Conservation (phyloP, 2,113 vertebrate genomes). For the Cephalopterus ornatus region DNA sequence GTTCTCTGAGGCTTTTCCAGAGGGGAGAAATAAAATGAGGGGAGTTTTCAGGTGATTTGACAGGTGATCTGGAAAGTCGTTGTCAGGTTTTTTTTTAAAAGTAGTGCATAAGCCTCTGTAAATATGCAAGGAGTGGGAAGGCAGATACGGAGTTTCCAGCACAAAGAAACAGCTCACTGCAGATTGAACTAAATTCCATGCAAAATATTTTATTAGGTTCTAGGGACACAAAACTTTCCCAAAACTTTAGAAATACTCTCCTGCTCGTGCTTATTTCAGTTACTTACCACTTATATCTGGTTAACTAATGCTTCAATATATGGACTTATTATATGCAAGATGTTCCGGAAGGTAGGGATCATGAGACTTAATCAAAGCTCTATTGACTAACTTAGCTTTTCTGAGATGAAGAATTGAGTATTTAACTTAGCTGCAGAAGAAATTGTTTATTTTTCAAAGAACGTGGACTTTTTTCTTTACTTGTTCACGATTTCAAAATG, state of each 20-base stretch:
- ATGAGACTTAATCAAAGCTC: not conserved
- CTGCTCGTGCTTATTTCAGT: not conserved
- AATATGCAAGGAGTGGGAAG: not conserved
- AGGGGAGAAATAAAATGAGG: not conserved
- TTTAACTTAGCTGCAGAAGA: not conserved
- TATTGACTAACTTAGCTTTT: not conserved
- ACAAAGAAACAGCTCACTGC: not conserved
- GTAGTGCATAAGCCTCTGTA: not conserved
- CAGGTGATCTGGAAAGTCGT: not conserved
- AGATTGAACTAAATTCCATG: not conserved
- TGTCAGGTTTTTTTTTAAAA: not conserved
- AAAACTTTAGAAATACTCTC: not conserved
- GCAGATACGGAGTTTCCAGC: not conserved
- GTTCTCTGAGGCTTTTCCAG: slow-evolving; percentile 38
- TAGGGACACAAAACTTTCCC: not conserved
- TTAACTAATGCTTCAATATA: not conserved
- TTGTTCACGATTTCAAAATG: not conserved
- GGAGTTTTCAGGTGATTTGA: slow-evolving; percentile 28
- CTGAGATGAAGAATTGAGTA: not conserved
- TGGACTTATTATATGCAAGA: not conserved
- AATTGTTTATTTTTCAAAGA: not conserved
- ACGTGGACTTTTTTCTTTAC: not conserved
- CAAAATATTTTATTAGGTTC: not conserved
- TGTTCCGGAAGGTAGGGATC: accelerated
- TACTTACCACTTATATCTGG: not conserved